Conservation (phyloP, 2,888 invertebrate genomes). For the Eupithecia pulchellata region DNA sequence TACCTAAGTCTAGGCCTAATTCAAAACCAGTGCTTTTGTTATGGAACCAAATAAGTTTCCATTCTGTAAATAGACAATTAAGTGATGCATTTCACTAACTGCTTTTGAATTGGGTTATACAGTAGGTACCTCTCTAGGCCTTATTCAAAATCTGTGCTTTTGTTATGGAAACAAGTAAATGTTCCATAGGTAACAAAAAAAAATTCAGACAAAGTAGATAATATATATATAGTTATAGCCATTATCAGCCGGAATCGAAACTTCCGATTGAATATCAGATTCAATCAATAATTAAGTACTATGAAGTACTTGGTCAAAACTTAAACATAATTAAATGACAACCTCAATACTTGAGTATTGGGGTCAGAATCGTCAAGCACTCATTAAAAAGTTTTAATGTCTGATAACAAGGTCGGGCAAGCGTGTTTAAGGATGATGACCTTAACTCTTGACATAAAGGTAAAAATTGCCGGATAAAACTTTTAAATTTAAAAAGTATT, state of each 20-base stretch:
- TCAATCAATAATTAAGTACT: not conserved
- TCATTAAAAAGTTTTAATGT: conserved; percentile 11
- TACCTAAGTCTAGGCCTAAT: too few species aligned
- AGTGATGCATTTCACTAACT: too few species aligned
- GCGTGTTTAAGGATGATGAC: not conserved
- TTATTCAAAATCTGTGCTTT: not conserved
- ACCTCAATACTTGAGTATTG: not conserved
- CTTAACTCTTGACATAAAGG: not conserved
- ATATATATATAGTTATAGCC: not conserved
- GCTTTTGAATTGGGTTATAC: too few species aligned
- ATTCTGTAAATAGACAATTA: too few species aligned
- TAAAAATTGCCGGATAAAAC: not conserved
- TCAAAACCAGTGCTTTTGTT: too few species aligned
- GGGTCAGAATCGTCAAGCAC: not conserved
- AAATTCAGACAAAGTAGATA: not conserved
- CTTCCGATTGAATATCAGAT: not conserved
- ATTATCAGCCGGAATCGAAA: not conserved
- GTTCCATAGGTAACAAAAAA: too few species aligned
- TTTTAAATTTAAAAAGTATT: not conserved
- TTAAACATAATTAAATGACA: not conserved
- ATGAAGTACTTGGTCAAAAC: not conserved
- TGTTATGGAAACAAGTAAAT: not conserved
- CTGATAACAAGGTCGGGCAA: conserved; percentile 3
- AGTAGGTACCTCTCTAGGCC: not conserved
- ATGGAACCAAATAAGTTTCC: too few species aligned